A percentile compares a stretch with the other conserved stretches of the same genome.
Evolutionary conservation across 2,113 vertebrate genomes (phyloP).

Genomic region (Galemys pyrenaicus): DNA sequence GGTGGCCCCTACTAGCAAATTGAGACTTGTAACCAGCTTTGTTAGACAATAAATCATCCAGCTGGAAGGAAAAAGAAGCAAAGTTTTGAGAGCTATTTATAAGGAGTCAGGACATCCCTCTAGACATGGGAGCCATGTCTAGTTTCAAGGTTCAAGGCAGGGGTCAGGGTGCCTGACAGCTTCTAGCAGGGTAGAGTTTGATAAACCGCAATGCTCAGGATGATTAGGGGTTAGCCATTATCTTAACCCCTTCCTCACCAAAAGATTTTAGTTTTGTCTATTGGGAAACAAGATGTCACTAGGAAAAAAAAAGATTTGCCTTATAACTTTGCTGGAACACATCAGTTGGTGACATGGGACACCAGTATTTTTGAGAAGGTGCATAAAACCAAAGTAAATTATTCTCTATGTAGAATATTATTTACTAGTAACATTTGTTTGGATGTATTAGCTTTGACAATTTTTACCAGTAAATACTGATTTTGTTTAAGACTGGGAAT

Average conservation of each 20-base stretch:
- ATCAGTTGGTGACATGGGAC: conserved; percentile 77
- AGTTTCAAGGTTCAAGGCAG: conserved; percentile 65
- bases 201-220: conserved; percentile 79
- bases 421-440: conserved; percentile 90
- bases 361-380: conserved; percentile 77
- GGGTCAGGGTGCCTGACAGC: conserved; percentile 68
- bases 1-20: conserved; percentile 73
- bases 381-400: conserved; percentile 82
- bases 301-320: conserved; percentile 76
- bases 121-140: conserved; percentile 67
- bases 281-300: conserved; percentile 77
- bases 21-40: conserved; percentile 70
- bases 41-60: conserved; percentile 70
- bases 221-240: conserved; percentile 77
- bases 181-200: conserved; percentile 78
- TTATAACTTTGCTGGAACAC: conserved; percentile 78
- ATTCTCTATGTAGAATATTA: conserved; percentile 88
- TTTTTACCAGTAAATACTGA: conserved; percentile 89
- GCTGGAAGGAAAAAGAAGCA: conserved; percentile 65
- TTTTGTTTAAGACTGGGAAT: conserved; percentile 89
- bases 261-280: conserved; percentile 79
- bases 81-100: conserved; percentile 70
- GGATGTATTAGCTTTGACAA: conserved; percentile 88
- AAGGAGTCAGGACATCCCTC: conserved; percentile 72
- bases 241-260: conserved; percentile 79